These are phyloP conservation scores for Zaprionus bogoriensis DNA, from an alignment of 2,888 invertebrate genomes.

Conservation along the genomic window DNA sequence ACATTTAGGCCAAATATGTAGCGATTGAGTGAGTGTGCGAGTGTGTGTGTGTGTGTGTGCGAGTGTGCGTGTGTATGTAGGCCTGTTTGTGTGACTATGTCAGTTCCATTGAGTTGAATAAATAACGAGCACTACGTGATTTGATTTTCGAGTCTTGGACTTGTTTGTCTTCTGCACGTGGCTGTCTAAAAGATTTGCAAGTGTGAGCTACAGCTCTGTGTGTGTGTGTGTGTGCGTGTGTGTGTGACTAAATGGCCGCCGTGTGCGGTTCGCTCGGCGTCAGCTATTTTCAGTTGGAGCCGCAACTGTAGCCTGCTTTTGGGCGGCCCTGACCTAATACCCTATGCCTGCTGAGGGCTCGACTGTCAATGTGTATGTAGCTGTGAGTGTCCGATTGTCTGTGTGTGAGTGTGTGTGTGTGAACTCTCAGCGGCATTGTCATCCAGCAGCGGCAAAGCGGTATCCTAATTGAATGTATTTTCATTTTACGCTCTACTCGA, in stretches of 20 bases:
- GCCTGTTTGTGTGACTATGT: conserved; percentile 32
- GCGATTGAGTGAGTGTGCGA: conserved; percentile 19
- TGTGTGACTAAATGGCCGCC: conserved; percentile 22
- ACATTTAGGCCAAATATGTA: conserved; percentile 63
- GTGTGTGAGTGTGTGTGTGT: neutral
- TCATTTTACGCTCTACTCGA: conserved; percentile 28
- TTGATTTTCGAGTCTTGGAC: conserved; percentile 54
- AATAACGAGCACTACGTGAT: conserved; percentile 66
- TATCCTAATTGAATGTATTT: conserved; percentile 59
- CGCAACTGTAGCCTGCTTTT: conserved; percentile 35
- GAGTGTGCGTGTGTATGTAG: conserved; percentile 9
- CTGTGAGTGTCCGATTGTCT: neutral
- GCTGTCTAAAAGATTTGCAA: conserved; percentile 23
- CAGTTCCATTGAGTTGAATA: conserved; percentile 62
- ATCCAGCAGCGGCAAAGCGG: conserved; percentile 31
- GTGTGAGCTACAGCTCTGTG: neutral
- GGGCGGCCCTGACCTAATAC: conserved; percentile 58
- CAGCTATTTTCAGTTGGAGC: conserved; percentile 37
- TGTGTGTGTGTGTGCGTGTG: conserved; percentile 1
- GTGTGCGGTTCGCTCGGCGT: conserved; percentile 29
- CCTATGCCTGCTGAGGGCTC: neutral
- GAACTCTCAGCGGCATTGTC: conserved; percentile 29
- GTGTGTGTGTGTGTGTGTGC: conserved; percentile 1
- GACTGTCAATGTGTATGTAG: neutral
- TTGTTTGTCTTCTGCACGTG: conserved; percentile 54